phyloP scores from a whole-genome alignment of 1,140 invertebrate genomes.

The Drosophila punjabiensis region DNA sequence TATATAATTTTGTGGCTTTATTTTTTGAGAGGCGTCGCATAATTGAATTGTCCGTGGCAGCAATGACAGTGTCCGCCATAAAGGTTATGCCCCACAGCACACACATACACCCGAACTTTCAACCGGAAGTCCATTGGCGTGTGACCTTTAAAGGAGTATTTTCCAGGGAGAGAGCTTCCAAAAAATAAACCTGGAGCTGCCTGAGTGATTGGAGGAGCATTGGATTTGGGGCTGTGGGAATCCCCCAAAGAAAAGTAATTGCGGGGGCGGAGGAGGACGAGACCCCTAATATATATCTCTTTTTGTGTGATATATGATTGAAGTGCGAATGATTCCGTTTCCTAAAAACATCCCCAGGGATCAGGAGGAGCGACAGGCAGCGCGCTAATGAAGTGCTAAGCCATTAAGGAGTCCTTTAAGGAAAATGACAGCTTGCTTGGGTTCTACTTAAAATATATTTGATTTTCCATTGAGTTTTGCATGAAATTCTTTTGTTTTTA shows the following conservation, averaged over 20 bases:
- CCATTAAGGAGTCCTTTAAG: conserved; percentile 20
- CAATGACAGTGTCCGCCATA: conserved; percentile 34
- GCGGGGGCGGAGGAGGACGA: background rate
- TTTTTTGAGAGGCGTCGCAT: conserved; percentile 35
- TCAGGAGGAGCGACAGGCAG: background rate
- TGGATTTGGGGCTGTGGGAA: background rate
- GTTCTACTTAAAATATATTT: background rate
- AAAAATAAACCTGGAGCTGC: conserved; percentile 1
- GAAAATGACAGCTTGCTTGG: background rate
- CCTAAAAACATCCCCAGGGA: conserved; percentile 9
- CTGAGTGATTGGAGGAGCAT: conserved; percentile 38
- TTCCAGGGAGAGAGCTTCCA: background rate
- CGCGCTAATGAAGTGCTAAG: conserved; percentile 43
- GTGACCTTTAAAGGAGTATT: conserved; percentile 11
- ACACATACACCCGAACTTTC: background rate
- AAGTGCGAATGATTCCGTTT: conserved; percentile 33
- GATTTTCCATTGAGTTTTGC: background rate
- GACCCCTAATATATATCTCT: background rate
- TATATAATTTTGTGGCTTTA: conserved; percentile 37
- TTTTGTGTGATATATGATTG: conserved; percentile 17
- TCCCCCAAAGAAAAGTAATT: conserved; percentile 26
- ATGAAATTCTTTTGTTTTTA: too few relatives aligned
- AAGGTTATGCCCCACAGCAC: conserved; percentile 43
- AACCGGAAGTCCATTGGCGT: conserved; percentile 14
- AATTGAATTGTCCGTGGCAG: conserved; percentile 44